These are phyloP conservation scores for Thamnaconus septentrionalis DNA, from an alignment of 2,113 vertebrate genomes.

Conservation along the genomic window DNA sequence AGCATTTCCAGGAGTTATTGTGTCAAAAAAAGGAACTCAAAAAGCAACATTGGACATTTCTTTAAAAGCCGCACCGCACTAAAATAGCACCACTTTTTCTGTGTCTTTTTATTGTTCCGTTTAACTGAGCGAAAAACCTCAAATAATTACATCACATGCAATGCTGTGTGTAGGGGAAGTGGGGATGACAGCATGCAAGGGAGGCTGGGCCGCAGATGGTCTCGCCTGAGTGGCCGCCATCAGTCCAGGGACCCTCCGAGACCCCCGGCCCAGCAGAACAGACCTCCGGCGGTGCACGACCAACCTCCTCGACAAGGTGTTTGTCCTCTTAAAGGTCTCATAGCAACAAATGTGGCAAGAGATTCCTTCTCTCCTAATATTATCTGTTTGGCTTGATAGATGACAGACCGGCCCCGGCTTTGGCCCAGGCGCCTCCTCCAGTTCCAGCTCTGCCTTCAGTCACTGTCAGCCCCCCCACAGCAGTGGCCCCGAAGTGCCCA, in stretches of 20 bases:
- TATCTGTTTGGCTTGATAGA: too few species aligned
- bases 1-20: too few species aligned
- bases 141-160: not conserved
- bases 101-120: too few species aligned
- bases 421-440: conserved; percentile 7
- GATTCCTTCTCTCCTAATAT: too few species aligned
- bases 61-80: too few species aligned
- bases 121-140: not conserved
- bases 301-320: conserved; percentile 52
- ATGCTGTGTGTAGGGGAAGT: conserved; percentile 45
- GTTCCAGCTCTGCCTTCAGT: conserved; percentile 24
- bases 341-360: not conserved
- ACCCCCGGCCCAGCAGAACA: conserved; percentile 43
- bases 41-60: too few species aligned
- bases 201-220: conserved; percentile 69
- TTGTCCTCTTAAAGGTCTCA: not conserved
- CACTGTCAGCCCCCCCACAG: not conserved
- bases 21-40: too few species aligned
- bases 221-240: conserved; percentile 66
- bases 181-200: conserved; percentile 65
- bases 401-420: too few species aligned
- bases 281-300: conserved; percentile 27
- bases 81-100: too few species aligned
- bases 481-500: conserved; percentile 44
- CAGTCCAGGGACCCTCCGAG: conserved; percentile 63